Evolutionary conservation across 2,888 invertebrate genomes (phyloP), one percentile per base, ranked within the genome.

Genomic region (Acleris emargana): DNA sequence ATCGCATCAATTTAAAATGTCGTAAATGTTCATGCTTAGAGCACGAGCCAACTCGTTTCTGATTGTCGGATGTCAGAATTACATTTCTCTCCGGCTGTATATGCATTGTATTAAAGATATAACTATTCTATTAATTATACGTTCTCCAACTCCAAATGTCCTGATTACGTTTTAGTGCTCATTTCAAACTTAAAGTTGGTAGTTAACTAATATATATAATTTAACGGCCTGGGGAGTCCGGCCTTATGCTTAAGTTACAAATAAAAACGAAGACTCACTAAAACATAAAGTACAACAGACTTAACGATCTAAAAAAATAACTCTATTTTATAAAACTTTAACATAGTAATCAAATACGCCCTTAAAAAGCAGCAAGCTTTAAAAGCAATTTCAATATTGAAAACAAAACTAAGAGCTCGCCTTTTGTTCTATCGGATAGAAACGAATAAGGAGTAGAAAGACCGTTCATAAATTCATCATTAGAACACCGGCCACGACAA

Each of bases 1-100:
- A 66, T 66, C 50, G 32, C 50, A 11, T 60, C 60, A 51, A 66
- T 66, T 66, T 66, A 66, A 66, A 60, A 25, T 45, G 64, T 60
- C 60, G 55, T 66, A 66, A 60, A 61, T 25, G 18, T 57, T 61
- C 38, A 66, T 47, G 47, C 5, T 45, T 45, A 17, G 22, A 32
- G 60, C 66, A 66, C 66, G 66, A 66, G 61, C 49, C 55, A 52
- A 66, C 51, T 57, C 38, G 64, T 61, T 66, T 16, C 20, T 49
- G 53, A 58, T 25, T 42, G 58, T 51, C 57, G 55, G 38, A 55
- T 43, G 62, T 50, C 50, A 42, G 17, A 45, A 55, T 43, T 7
- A 22, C 42, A 25, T 43, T 20, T 16, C 7, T 16, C 7, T 38
- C 20, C 18, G 7, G 28, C 28, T n/a, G 32, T 2, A n/a, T 9